phyloP scores from a whole-genome alignment of 2,888 invertebrate species.

The Margaritifera margaritifera region DNA sequence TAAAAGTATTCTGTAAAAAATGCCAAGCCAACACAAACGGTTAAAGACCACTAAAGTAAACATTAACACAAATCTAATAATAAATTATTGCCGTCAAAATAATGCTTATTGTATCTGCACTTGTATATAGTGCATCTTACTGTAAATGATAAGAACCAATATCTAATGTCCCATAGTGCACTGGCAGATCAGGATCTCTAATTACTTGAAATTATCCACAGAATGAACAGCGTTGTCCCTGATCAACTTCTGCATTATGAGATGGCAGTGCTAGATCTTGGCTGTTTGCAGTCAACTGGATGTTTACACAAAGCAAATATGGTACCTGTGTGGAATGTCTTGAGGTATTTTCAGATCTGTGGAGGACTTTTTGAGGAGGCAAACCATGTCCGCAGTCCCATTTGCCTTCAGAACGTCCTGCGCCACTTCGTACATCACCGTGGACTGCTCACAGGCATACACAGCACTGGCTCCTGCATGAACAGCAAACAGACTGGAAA shows the following conservation, averaged over 20 bases:
- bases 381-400: conserved; percentile 72
- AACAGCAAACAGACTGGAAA: conserved; percentile 78
- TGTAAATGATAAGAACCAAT: not conserved
- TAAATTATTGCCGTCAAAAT: not conserved
- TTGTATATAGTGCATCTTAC: not conserved
- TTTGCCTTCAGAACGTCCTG: conserved; percentile 77
- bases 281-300: too few species aligned
- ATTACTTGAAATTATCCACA: too few species aligned
- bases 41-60: too few species aligned
- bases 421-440: conserved; percentile 79
- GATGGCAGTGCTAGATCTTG: too few species aligned
- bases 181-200: too few species aligned
- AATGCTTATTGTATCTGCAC: not conserved
- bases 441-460: conserved; percentile 81
- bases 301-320: too few species aligned
- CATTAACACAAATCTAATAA: too few species aligned
- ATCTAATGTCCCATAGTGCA: too few species aligned
- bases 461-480: conserved; percentile 77
- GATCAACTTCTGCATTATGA: too few species aligned
- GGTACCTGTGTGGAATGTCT: conserved; percentile 76
- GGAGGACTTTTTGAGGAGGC: conserved; percentile 79
- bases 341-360: conserved; percentile 75
- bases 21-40: too few species aligned
- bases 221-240: too few species aligned
- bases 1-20: not conserved